Conservation (phyloP, 2,797 vertebrate species). For the Margarornis squamiger region DNA sequence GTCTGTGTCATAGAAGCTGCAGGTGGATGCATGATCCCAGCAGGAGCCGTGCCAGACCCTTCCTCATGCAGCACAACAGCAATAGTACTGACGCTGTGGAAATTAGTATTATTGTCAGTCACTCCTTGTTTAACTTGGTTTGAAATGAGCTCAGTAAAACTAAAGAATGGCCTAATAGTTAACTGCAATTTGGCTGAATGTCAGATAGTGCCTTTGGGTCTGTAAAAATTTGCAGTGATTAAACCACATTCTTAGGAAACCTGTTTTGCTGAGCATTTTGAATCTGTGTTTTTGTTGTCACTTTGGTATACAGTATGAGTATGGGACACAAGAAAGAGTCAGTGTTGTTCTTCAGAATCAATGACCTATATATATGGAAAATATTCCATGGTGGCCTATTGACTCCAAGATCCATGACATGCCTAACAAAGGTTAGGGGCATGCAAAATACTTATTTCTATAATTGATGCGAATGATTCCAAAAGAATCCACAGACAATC, state of each 20-base stretch:
- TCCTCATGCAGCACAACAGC: not conserved
- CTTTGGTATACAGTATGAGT: not conserved
- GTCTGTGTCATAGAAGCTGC: not conserved
- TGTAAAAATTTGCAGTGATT: slow-evolving; percentile 44
- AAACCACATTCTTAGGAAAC: slow-evolving; percentile 22
- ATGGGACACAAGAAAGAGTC: not conserved
- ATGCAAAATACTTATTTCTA: not conserved
- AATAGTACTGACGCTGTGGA: not conserved
- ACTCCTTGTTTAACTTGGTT: not conserved
- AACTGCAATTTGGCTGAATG: slow-evolving; percentile 47
- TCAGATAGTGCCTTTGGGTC: slow-evolving; percentile 38
- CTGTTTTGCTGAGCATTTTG: slow-evolving; percentile 11
- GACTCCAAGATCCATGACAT: not conserved
- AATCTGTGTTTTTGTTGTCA: not conserved
- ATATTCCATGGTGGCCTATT: not conserved
- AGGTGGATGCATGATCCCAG: not conserved
- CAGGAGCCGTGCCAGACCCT: not conserved
- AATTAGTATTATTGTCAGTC: slow-evolving; percentile 24
- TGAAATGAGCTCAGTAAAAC: slow-evolving; percentile 9
- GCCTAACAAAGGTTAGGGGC: not conserved
- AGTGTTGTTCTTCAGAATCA: not conserved
- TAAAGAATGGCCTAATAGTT: slow-evolving; percentile 30
- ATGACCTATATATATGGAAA: not conserved
- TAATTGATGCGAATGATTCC: not conserved
- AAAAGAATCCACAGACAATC: not conserved